Base-by-base conservation (phyloP, 2,888 invertebrate genomes). In the Dastarcus helophoroides region DNA sequence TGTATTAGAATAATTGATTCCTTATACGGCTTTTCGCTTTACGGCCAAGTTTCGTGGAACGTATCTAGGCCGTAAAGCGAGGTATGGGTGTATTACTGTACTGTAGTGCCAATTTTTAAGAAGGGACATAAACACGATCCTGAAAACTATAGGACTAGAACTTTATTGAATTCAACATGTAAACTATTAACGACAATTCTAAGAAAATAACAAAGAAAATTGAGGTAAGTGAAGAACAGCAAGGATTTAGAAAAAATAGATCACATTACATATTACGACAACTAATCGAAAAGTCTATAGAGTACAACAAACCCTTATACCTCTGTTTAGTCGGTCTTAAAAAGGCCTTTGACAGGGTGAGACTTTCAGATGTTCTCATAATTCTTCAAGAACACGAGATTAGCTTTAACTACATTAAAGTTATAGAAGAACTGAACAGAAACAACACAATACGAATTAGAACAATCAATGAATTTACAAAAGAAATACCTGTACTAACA, bases 41-140 rank as follows among this genome's bases (percentile, higher is more conserved):
- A 29, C 10, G 28, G 13, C 34, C 34, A 35, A 35, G 35, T 36
- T 37, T 35, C 35, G 34, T 34, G 35, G 22, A 35, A 39, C 38
- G 38, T 37, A 39, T 39, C 38, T 37, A 37, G 33, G 38, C 38
- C 33, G 38, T 37, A 37, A 37, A 37, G 37, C 37, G 37, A 39
- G 37, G 37, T 37, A 37, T 37, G 37, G 37, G 33, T 39, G 37
- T 22, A 22, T 19, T 19, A n/a, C n/a, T n/a, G n/a, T n/a, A n/a
- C n/a, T n/a, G n/a, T n/a, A n/a, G n/a, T n/a, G n/a, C n/a, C n/a
- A n/a, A n/a, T n/a, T n/a, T n/a, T n/a, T n/a, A n/a, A n/a, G n/a
- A n/a, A n/a, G n/a, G n/a, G n/a, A n/a, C n/a, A n/a, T n/a, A n/a
- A n/a, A n/a, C n/a, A n/a, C n/a, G n/a, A n/a, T n/a, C n/a, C n/a